Evolutionary conservation across 2,888 invertebrate species (phyloP), one percentile per base, ranked within the genome.

Genomic region (Pheosia gnoma): DNA sequence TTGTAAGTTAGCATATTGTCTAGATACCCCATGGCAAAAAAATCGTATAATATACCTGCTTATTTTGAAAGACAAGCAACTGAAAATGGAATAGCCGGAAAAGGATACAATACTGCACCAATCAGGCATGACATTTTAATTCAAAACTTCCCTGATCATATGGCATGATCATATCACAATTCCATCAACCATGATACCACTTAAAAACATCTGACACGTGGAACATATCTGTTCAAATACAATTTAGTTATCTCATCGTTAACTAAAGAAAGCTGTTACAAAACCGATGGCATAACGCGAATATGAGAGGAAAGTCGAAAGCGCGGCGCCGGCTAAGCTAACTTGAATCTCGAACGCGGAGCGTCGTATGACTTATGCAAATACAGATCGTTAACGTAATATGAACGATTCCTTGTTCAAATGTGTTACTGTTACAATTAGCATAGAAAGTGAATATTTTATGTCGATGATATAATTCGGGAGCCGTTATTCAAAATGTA

Each of bases 221-320:
- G 62, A 61, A 69, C 55, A 66, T 25, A 66, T 76, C 75, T 72
- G 71, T 76, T 77, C 79, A 82, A 75, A 75, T 67, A 74, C 74
- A 76, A 83, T 77, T 82, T 69, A 75, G 83, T 92, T 91, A 91
- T 87, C 85, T 89, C 91, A 91, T 86, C 83, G 78, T 77, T 76
- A 75, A 70, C 74, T 72, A 84, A 81, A 80, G 88, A 88, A 91
- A 93, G 91, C 86, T 70, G 85, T 91, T 91, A 89, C 87, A 83
- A 81, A 82, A 85, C 78, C 69, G 82, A 87, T 90, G 88, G 72
- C 85, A 88, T 91, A 91, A 86, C 80, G 65, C 63, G 70, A 76
- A 79, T 25, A 25, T 54, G 70, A 71, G 74, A 89, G 82, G 88
- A 91, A 91, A 91, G 90, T 91, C 73, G 92, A 92, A 92, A 92